A percentile compares a stretch with the other conserved stretches of the same genome.
These are phyloP conservation scores for Pontoporia blainvillei DNA, from an alignment of 2,113 vertebrate genomes.

Conservation along the genomic window DNA sequence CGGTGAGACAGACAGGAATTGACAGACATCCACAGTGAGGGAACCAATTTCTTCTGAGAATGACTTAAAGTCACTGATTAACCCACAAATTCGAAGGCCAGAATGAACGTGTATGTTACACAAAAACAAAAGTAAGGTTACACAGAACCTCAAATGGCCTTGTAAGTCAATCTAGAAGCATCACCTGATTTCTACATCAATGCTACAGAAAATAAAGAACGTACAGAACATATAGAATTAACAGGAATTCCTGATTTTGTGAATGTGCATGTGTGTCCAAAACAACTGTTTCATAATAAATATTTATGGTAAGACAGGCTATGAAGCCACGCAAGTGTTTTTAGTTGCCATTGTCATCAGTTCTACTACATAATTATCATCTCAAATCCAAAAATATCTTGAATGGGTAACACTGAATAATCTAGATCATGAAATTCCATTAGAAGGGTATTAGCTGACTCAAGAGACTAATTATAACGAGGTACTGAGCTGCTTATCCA, in stretches of 20 bases:
- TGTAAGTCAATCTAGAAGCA: not conserved
- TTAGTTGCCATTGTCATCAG: slow-evolving; percentile 54
- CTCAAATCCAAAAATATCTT: slow-evolving; percentile 65
- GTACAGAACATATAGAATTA: not conserved
- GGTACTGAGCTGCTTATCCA: slow-evolving; percentile 58
- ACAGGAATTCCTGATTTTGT: slow-evolving; percentile 33
- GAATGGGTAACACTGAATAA: slow-evolving; percentile 68
- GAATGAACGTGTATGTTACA: not conserved
- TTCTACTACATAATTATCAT: slow-evolving; percentile 72
- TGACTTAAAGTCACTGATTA: slow-evolving; percentile 16
- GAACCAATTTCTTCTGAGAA: slow-evolving; percentile 4
- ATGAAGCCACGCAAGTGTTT: slow-evolving; percentile 60
- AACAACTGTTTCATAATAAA: slow-evolving; percentile 60
- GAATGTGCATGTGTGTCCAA: slow-evolving; percentile 7
- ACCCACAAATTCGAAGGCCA: slow-evolving; percentile 31
- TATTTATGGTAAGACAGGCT: slow-evolving; percentile 52
- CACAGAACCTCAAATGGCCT: not conserved
- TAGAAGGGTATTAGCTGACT: slow-evolving; percentile 69
- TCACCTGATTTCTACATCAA: not conserved
- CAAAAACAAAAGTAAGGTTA: not conserved
- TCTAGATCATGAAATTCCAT: slow-evolving; percentile 72
- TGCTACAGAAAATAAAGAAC: not conserved
- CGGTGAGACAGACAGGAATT: accelerated
- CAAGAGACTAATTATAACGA: slow-evolving; percentile 71
- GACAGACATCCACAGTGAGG: not conserved